phyloP scores from a whole-genome alignment of 1,140 invertebrate species.

The Sycophaga agraensis region DNA sequence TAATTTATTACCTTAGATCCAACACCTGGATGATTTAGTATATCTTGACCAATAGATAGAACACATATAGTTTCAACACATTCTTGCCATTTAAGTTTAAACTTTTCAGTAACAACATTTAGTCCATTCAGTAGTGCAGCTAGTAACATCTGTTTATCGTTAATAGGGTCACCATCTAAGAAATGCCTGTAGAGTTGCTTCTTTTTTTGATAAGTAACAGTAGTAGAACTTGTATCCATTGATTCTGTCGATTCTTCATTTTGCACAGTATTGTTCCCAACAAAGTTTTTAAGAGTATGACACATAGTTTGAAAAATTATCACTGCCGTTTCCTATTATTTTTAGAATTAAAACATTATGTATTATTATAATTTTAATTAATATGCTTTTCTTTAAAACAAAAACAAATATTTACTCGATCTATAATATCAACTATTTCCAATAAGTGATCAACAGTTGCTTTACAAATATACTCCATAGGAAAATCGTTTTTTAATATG shows the following conservation, averaged over 20 bases:
- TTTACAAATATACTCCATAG: conserved; percentile 53
- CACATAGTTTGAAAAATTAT: conserved; percentile 71
- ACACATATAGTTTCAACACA: conserved; percentile 69
- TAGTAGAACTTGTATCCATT: not conserved
- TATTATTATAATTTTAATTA: not conserved
- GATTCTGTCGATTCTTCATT: conserved; percentile 5
- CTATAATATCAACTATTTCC: conserved; percentile 63
- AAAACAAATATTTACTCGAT: conserved; percentile 55
- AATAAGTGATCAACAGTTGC: conserved; percentile 52
- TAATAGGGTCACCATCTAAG: conserved; percentile 45
- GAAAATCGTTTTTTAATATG: conserved; percentile 43
- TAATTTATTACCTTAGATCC: conserved; percentile 60
- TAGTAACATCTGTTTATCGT: conserved; percentile 57
- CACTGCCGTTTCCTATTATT: conserved; percentile 64
- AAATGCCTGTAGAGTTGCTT: conserved; percentile 30
- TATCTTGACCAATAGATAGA: conserved; percentile 58
- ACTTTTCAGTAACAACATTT: conserved; percentile 65
- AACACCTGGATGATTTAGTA: conserved; percentile 60
- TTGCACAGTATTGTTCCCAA: conserved; percentile 24
- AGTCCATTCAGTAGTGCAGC: conserved; percentile 65
- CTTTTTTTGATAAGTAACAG: not conserved
- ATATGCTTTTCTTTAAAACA: not conserved
- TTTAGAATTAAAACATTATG: conserved; percentile 37
- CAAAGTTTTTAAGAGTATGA: conserved; percentile 66
- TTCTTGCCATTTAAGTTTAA: conserved; percentile 73